Conservation (phyloP, 2,888 invertebrate species). For the Tetrapedia diversipes region DNA sequence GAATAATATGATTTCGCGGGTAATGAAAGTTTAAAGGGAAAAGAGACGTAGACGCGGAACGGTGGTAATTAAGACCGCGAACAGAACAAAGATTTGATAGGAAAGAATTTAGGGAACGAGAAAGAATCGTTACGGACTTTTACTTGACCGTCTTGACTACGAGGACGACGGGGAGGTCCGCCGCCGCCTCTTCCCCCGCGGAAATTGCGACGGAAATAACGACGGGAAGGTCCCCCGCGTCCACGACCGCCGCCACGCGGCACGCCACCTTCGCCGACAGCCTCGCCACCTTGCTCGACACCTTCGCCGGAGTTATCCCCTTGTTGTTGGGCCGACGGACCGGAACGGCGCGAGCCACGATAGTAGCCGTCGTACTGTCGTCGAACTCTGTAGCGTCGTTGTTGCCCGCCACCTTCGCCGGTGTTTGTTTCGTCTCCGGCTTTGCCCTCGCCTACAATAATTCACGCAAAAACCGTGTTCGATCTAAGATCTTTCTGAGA, state of each 20-base stretch:
- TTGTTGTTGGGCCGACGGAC: constrained; percentile 74
- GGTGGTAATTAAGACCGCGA: too few species aligned
- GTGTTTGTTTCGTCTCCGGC: constrained; percentile 82
- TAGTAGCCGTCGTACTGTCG: constrained; percentile 83
- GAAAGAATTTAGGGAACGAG: too few species aligned
- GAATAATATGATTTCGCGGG: neutral
- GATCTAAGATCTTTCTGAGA: too few species aligned
- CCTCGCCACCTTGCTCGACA: constrained; percentile 73
- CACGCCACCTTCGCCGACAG: constrained; percentile 76
- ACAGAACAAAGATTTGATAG: too few species aligned
- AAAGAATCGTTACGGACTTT: constrained; percentile 43
- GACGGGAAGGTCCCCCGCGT: constrained; percentile 84
- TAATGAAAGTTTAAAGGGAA: constrained; percentile 6
- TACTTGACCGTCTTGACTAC: constrained; percentile 84
- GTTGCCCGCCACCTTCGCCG: constrained; percentile 78
- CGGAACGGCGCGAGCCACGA: constrained; percentile 82
- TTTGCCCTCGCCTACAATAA: constrained; percentile 77
- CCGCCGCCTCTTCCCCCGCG: constrained; percentile 87
- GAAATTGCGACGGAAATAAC: constrained; percentile 91
- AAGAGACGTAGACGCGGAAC: too few species aligned
- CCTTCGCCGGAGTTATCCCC: constrained; percentile 80
- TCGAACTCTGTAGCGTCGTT: constrained; percentile 84
- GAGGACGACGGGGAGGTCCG: constrained; percentile 83
- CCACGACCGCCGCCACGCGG: constrained; percentile 81
- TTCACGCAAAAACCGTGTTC: accelerated